These are phyloP conservation scores for Phaonia tiefii DNA, from an alignment of 2,888 invertebrate genomes.

Conservation along the genomic window DNA sequence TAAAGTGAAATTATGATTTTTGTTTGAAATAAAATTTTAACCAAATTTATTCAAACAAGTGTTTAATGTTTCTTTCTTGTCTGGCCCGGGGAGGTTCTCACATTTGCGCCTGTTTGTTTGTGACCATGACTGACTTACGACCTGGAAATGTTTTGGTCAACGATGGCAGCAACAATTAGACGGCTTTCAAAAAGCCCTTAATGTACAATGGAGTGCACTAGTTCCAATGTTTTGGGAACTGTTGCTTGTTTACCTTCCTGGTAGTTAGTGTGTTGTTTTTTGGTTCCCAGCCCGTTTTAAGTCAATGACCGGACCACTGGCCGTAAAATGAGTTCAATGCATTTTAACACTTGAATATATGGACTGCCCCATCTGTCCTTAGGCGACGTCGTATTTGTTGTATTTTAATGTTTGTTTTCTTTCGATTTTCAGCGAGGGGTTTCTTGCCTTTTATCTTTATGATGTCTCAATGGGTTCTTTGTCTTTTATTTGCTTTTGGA, in stretches of 20 bases:
- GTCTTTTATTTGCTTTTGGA: not conserved
- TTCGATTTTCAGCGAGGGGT: not conserved
- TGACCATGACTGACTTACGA: slow-evolving; percentile 55
- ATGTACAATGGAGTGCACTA: too few species aligned
- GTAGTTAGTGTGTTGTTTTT: slow-evolving; percentile 3
- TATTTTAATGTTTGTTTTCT: not conserved
- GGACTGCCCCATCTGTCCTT: slow-evolving; percentile 46
- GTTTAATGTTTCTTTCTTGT: not conserved
- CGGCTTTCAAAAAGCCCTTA: slow-evolving; percentile 16
- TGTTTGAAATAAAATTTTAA: not conserved
- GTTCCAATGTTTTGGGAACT: slow-evolving; percentile 34
- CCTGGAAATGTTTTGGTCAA: slow-evolving; percentile 1
- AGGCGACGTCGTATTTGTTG: slow-evolving; percentile 49
- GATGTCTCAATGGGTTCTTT: slow-evolving; percentile 48
- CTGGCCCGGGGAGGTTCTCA: too few species aligned
- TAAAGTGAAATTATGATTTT: slow-evolving; percentile 18
- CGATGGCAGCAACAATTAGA: slow-evolving; percentile 18
- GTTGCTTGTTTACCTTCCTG: slow-evolving; percentile 22
- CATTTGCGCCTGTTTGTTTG: not conserved
- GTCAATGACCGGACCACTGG: slow-evolving; percentile 61
- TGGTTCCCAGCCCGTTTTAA: slow-evolving; percentile 30
- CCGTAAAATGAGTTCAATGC: slow-evolving; percentile 60
- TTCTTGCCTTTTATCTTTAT: slow-evolving; percentile 55
- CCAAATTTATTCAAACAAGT: not conserved
- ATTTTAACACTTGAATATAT: slow-evolving; percentile 1